Percentiles rank a stretch among this genome's conserved stretches.
phyloP scores from a whole-genome alignment of 2,888 invertebrate genomes.

The Pandemis corylana region DNA sequence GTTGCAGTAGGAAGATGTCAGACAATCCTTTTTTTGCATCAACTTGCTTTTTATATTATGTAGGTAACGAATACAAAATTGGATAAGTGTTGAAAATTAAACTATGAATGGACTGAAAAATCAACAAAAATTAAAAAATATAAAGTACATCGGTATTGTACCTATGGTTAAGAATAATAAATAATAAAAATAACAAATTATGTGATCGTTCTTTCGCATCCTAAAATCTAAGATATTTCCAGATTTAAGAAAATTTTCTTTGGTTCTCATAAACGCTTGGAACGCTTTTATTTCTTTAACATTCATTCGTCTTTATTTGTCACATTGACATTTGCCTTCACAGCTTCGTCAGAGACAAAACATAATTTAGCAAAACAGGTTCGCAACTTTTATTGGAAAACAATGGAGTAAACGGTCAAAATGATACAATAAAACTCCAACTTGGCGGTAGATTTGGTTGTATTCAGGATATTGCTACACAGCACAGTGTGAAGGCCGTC shows the following conservation, averaged over 20 bases:
- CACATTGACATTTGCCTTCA: no score
- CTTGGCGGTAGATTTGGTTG: neutral
- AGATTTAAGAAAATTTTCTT: neutral
- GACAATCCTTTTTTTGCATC: no score
- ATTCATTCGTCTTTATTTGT: no score
- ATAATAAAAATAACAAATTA: neutral
- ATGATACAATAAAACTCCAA: neutral
- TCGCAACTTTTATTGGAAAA: no score
- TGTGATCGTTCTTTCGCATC: neutral
- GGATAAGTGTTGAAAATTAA: neutral
- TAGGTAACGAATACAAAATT: neutral
- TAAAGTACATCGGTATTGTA: neutral
- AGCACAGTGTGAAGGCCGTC: slow-evolving; percentile 70
- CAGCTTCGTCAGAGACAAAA: no score
- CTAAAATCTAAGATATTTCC: neutral
- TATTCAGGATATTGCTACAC: slow-evolving; percentile 53
- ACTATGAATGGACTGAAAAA: neutral
- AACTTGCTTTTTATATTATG: neutral
- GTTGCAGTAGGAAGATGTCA: no score
- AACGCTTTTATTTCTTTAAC: neutral
- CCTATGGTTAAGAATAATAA: neutral
- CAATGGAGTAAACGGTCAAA: no score
- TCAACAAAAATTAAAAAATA: neutral
- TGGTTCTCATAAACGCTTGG: neutral
- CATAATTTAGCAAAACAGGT: no score